Base-by-base conservation (phyloP, 92 coral and sea anemone species). In the Porites evermanni region DNA sequence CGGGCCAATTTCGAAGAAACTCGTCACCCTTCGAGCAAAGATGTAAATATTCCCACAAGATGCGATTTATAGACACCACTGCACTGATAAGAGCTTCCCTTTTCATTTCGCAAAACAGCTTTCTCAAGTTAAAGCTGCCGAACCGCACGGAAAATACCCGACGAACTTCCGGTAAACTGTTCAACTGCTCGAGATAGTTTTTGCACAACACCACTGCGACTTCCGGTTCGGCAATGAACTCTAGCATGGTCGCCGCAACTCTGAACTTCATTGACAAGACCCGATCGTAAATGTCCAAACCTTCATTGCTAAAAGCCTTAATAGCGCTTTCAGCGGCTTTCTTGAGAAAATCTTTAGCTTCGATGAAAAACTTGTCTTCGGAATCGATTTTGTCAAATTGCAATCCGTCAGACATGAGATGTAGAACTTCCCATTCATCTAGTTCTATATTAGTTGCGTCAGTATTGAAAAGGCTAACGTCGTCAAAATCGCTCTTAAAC, bases 1-100 rank as follows among this genome's bases (percentile, higher is more conserved):
- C 90, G 9, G 94, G 94, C 93, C 94, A 91, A 67, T 87, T 79
- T 69, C 93, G 82, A 32, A 91, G 93, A 50, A 91, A 80, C 20
- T 84, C 80, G 69, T 78, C 82, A 59, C 94, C 81, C 66, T 91
- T 89, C 12, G 85, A 92, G 53, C 90, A 89, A 44, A 89, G 80
- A 64, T 91, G 94, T 53, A 86, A 50, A 72, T 82, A 91, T 77
- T 91, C 94, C 94, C 94, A 91, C 65, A 91, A 67, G 26, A 89
- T 89, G 8, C 94, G 87, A 32, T 89, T 91, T 29, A 91, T 79
- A 12, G 92, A 53, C 8, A 91, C 89, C 21, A 91, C 94, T 0
- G 93, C 78, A 8, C 94, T 61, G 12, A 91, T 77, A 51, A 91
- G 12, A 12, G 94, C 89, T 71, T 91, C 94, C 26, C 94, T 60